Percentiles rank a stretch among this genome's conserved stretches.
phyloP scores from a whole-genome alignment of 2,797 vertebrate genomes.

The Anguilla obscura region DNA sequence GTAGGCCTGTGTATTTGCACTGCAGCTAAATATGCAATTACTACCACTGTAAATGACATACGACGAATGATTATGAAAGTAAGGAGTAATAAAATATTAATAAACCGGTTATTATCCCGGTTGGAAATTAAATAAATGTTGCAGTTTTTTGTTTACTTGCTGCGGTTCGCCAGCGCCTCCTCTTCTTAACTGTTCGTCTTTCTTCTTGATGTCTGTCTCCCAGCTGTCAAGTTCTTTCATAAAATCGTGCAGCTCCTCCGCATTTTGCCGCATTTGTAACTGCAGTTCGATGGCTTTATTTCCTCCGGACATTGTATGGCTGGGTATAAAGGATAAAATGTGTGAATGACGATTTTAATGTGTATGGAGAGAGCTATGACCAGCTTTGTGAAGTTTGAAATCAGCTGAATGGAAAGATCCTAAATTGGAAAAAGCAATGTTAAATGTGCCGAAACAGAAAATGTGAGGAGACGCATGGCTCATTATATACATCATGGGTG shows the following conservation, averaged over 20 bases:
- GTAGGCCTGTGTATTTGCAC: not conserved
- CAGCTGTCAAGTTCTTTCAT: slow-evolving; percentile 88
- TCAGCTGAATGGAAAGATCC: not conserved
- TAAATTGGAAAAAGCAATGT: not conserved
- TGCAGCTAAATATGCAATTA: not conserved
- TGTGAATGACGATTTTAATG: not conserved
- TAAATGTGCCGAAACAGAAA: not conserved
- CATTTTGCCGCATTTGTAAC: slow-evolving; percentile 89
- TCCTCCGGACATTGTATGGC: slow-evolving; percentile 74
- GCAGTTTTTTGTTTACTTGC: slow-evolving; percentile 5
- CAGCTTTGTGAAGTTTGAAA: not conserved
- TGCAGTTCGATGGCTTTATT: slow-evolving; percentile 87
- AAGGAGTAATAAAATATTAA: not conserved
- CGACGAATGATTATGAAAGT: not conserved
- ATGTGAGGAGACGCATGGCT: not conserved
- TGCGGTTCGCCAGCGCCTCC: slow-evolving; percentile 55
- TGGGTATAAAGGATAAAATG: not conserved
- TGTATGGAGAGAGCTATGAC: not conserved
- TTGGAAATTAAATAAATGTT: not conserved
- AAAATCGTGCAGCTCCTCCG: slow-evolving; percentile 90
- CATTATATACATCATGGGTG: not conserved
- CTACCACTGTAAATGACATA: not conserved
- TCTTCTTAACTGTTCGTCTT: slow-evolving; percentile 79
- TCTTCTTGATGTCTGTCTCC: slow-evolving; percentile 88
- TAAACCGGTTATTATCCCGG: no score